Evolutionary conservation across 2,113 vertebrate species (phyloP).

Genomic region (Eubucco bourcierii): DNA sequence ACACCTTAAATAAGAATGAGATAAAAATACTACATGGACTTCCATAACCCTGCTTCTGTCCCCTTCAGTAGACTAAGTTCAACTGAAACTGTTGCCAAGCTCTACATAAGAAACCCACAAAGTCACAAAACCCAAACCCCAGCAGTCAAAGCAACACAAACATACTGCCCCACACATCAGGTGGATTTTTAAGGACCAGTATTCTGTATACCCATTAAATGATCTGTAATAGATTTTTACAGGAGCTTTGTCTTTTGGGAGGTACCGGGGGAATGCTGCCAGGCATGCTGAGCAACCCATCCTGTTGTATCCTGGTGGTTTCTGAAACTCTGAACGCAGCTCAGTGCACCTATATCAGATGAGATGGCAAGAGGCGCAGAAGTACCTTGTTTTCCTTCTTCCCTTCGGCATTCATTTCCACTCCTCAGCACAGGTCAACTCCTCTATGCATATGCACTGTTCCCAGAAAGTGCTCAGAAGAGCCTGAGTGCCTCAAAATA

Average conservation of each 20-base stretch:
- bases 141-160: neutral
- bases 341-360: neutral
- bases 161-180: fast-evolving
- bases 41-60: neutral
- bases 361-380: neutral
- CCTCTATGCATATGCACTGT: fast-evolving
- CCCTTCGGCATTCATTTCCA: neutral
- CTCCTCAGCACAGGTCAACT: neutral
- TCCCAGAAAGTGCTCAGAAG: neutral
- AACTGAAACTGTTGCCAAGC: neutral
- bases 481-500: neutral
- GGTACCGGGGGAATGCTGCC: neutral
- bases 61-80: neutral
- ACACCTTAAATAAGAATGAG: neutral
- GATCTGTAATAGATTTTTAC: neutral
- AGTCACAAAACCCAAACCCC: neutral
- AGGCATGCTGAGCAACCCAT: fast-evolving
- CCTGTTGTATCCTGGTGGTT: no score
- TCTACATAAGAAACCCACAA: neutral
- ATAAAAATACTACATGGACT: neutral
- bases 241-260: neutral
- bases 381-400: neutral
- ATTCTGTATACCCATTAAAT: neutral
- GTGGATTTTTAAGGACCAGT: neutral
- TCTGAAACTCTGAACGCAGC: fast-evolving